These are phyloP conservation scores for Gallinago jamesoni DNA, from an alignment of 2,113 vertebrate species.

Conservation along the genomic window DNA sequence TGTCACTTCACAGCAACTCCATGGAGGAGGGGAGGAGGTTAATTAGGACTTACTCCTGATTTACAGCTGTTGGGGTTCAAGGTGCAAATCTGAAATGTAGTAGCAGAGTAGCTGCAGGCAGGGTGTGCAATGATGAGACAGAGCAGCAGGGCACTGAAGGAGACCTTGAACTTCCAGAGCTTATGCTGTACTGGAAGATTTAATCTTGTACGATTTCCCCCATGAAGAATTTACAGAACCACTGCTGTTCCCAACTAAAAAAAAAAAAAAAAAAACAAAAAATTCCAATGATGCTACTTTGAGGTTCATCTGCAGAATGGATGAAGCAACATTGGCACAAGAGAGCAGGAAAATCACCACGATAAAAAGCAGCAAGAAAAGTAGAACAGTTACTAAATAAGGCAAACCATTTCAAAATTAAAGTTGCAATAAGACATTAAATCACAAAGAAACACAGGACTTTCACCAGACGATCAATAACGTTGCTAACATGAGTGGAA, in stretches of 20 bases:
- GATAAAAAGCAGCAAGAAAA: background rate
- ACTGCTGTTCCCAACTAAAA: background rate
- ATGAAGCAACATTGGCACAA: background rate
- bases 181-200: background rate
- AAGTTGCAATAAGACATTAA: background rate
- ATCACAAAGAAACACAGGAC: background rate
- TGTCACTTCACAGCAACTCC: background rate
- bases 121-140: background rate
- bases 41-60: background rate
- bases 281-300: background rate
- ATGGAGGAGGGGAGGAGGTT: background rate
- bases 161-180: background rate
- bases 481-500: background rate
- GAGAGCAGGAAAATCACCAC: background rate
- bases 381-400: constrained; percentile 25
- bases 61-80: background rate
- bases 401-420: background rate
- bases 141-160: background rate
- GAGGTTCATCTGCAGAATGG: background rate
- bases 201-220: background rate
- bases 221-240: background rate
- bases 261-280: background rate
- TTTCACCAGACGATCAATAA: background rate
- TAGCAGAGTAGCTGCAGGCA: background rate
- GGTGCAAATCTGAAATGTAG: background rate